Evolutionary conservation across 2,797 vertebrate species (phyloP), one percentile per base, ranked within the genome.

Genomic region (Acestrorhynchus altus): DNA sequence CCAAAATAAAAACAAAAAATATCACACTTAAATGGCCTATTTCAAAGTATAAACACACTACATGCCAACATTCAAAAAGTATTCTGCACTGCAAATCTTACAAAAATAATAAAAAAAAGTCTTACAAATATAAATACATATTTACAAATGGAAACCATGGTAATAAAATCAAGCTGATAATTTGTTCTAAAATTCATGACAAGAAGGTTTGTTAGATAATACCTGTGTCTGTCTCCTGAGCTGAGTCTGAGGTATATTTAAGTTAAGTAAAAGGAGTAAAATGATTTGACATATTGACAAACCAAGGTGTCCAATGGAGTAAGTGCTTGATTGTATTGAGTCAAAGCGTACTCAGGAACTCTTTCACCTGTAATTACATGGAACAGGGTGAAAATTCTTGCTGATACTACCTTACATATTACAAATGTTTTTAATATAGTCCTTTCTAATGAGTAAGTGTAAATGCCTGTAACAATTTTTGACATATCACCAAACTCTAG

Each of bases 291-390:
- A 28, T 15, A 44, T 24, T 44, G 18, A 15, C 52, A 59, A 60
- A 60, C 5, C 16, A 39, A 68, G 40, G 20, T 26, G 39, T 40
- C 54, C 15, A 47, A 28, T 1, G 52, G 40, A 44, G 7, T 24
- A n/a, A 31, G 26, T 22, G 42, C 10, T 57, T 54, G 26, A 57
- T 28, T 47, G 28, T 31, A 47, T 51, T 20, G 35, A 1, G 51
- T 80, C 80, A 88, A 9, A 88, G 22, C 0, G 75, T 83, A 60
- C 67, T 83, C 67, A 90, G 75, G 65, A 90, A 88, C 24, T 92
- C 91, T 61, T 61, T 84, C 46, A 93, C 90, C 92, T 93, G 86
- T 57, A 72, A 60, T 52, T 11, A 47, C 61, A 80, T 4, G 52
- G 13, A 16, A 71, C 24, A 59, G 5, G 18, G 24, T 51, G 44